Evolutionary conservation across 1,140 invertebrate species (phyloP).

Genomic region (Cherax quadricarinatus): DNA sequence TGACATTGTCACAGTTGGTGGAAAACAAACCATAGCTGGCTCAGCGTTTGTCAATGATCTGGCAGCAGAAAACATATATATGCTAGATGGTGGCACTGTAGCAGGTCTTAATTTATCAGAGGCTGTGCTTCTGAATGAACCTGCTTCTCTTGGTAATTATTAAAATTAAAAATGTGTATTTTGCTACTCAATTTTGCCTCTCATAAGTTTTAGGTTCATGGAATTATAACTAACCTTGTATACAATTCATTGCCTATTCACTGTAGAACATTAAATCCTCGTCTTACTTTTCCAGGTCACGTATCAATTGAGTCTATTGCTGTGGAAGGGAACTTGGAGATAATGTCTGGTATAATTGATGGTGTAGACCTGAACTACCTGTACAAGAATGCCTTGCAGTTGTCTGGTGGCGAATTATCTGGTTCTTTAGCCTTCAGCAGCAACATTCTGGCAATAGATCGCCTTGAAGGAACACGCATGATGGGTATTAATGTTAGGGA

Average conservation of each 20-base stretch:
- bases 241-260: too few species aligned
- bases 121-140: background rate
- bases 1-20: constrained; percentile 19
- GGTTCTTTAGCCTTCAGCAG: constrained; percentile 35
- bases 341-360: constrained; percentile 16
- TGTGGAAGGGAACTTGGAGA: background rate
- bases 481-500: constrained; percentile 23
- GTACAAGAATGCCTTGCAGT: constrained; percentile 5
- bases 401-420: constrained; percentile 4
- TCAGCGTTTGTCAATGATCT: background rate
- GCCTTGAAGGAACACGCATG: background rate
- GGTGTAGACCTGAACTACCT: constrained; percentile 31
- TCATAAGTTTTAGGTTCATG: too few species aligned
- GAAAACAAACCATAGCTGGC: background rate
- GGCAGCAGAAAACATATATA: background rate
- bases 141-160: constrained; percentile 8
- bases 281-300: background rate
- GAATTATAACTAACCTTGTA: too few species aligned
- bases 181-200: too few species aligned
- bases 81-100: background rate
- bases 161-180: too few species aligned
- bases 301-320: background rate
- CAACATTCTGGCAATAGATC: constrained; percentile 19
- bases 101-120: constrained; percentile 33
- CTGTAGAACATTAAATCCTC: too few species aligned